phyloP scores from a whole-genome alignment of 2,113 vertebrate genomes.

The Ictidomys tridecemlineatus region DNA sequence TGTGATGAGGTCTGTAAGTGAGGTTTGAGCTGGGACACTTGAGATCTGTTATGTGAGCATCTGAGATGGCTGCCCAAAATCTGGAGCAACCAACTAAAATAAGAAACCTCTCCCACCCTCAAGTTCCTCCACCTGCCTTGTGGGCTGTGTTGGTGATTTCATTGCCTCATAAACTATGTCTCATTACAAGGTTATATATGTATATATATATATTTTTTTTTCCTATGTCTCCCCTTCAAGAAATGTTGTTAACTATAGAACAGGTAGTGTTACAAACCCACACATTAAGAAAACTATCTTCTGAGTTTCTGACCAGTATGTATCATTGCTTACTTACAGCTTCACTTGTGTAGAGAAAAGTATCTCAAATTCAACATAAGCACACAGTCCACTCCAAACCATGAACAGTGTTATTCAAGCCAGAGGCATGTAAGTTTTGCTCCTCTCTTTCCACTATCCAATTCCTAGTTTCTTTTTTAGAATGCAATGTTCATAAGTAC shows the following conservation, averaged over 20 bases:
- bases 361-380: slow-evolving; percentile 14
- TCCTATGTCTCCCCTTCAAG: neutral
- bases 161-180: neutral
- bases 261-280: neutral
- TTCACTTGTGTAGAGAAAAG: neutral
- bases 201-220: too few relatives aligned
- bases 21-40: neutral
- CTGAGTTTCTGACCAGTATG: neutral
- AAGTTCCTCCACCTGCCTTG: neutral
- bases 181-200: neutral
- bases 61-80: neutral
- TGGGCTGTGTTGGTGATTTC: neutral
- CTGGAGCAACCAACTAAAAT: neutral
- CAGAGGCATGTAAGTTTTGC: neutral
- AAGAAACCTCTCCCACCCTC: neutral
- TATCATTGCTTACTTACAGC: neutral
- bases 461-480: neutral
- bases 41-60: neutral
- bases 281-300: neutral
- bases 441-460: neutral
- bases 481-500: neutral
- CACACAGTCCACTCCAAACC: neutral
- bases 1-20: neutral
- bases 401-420: neutral
- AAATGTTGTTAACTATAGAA: neutral